Percentiles rank a stretch among this genome's conserved stretches.
Conservation (phyloP, 2,888 invertebrate genomes). For the Mycalesis mineus region DNA sequence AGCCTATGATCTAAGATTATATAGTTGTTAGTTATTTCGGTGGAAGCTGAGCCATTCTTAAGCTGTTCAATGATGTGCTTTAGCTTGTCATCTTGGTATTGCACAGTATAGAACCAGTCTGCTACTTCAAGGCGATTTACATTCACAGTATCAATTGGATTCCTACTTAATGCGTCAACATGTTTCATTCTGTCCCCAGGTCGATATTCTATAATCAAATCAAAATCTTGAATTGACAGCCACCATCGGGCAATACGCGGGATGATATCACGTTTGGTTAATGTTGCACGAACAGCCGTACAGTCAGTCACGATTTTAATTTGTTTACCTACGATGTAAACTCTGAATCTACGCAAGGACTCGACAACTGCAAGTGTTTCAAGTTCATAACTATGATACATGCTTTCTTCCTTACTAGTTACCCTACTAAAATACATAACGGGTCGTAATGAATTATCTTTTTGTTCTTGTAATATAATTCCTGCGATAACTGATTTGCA, state of each 20-base stretch:
- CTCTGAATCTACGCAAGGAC: neutral
- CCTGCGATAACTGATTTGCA: constrained; percentile 32
- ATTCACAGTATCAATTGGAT: too few species aligned
- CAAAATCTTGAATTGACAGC: neutral
- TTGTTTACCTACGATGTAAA: neutral
- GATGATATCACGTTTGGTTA: neutral
- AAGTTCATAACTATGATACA: constrained; percentile 45
- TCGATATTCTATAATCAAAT: too few species aligned
- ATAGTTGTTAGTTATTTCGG: too few species aligned
- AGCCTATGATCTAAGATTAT: constrained; percentile 27
- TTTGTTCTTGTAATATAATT: constrained; percentile 36
- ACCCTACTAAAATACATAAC: constrained; percentile 39
- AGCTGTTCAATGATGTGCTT: too few species aligned
- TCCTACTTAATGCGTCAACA: constrained; percentile 42
- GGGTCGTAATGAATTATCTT: constrained; percentile 29
- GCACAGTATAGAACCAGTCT: too few species aligned
- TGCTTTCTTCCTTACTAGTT: constrained; percentile 33
- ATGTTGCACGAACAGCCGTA: neutral
- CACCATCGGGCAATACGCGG: neutral
- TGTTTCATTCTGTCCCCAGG: constrained; percentile 38
- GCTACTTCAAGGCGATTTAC: too few species aligned
- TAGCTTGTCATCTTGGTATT: too few species aligned
- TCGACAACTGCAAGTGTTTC: constrained; percentile 37
- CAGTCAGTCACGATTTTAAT: neutral
- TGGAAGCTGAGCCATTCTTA: neutral